A percentile compares a stretch with the other conserved stretches of the same genome.
Conservation (phyloP, 2,888 invertebrate genomes). For the Chymomyza fuscimana region DNA sequence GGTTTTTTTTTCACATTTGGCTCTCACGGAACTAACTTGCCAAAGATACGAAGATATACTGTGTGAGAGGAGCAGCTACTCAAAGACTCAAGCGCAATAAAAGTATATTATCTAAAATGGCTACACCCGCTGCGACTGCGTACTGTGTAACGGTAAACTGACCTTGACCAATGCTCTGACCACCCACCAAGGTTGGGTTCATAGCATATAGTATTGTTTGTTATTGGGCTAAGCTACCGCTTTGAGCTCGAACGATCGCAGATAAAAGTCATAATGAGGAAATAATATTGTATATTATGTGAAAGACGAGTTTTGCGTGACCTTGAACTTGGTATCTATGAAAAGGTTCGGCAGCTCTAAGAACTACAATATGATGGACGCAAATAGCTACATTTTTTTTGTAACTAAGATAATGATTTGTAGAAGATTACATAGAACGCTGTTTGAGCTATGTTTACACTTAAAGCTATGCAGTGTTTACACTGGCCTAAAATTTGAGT, state of each 20-base stretch:
- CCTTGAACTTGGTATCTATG: conserved; percentile 45
- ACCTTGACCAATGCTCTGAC: background rate
- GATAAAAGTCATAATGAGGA: conserved; percentile 24
- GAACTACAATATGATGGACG: background rate
- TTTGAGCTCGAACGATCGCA: background rate
- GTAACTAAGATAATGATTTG: background rate
- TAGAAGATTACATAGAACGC: background rate
- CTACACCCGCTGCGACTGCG: conserved; percentile 60
- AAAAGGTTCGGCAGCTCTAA: background rate
- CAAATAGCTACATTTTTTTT: background rate
- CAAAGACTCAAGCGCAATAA: conserved; percentile 5
- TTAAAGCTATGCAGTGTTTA: too few relatives aligned
- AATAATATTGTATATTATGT: conserved; percentile 4
- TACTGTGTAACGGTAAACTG: background rate
- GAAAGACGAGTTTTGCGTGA: conserved; percentile 37
- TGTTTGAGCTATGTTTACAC: too few relatives aligned
- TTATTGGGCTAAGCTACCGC: background rate
- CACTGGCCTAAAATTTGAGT: too few relatives aligned
- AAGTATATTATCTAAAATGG: conserved; percentile 30
- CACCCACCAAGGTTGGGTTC: conserved; percentile 5
- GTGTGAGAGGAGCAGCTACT: conserved; percentile 34
- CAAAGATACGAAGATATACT: background rate
- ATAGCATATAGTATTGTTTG: background rate
- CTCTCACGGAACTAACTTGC: conserved; percentile 58
- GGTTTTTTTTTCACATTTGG: conserved; percentile 26